Base-by-base conservation (phyloP, 2,113 vertebrate genomes). In the Notarius quadriscutis region DNA sequence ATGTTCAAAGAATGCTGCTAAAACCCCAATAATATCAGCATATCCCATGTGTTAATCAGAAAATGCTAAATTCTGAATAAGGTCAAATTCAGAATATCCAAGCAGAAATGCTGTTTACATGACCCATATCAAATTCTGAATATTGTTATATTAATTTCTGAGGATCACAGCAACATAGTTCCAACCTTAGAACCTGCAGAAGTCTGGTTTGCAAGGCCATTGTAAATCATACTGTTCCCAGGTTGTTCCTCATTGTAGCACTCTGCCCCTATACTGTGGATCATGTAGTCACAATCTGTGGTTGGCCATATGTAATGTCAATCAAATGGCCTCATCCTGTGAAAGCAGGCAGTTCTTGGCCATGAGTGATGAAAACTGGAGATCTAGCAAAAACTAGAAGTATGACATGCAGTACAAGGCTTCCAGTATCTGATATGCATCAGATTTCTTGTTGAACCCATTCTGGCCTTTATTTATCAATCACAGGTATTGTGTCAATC, bases 401-500 rank as follows among this genome's bases (percentile, higher is more conserved):
- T 34, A 27, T 74, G 20, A 48, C 72, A 48, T 74, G 8, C 48
- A 55, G 15, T 7, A 55, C 2, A n/a, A 78, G 12, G 11, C 7
- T 27, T 80, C 27, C n/a, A 58, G n/a, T 55, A 57, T 80, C 2
- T 41, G 67, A 84, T 84, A 84, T 18, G 62, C 62, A 80, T 25
- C 20, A 57, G 27, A 5, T 82, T 74, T 63, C 14, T 62, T 58
- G 55, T 5, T 83, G n/a, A 82, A 71, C 1, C 50, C 5, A 41
- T 71, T 67, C 27, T 83, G 86, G 12, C 30, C 84, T 94, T 72
- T 91, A 84, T 88, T 90, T 17, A 5, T 81, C 50, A 25, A 15
- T 34, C 57, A 30, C 91, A 99, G 97, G 97, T 88, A 97, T 97
- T 20, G 97, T 98, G 87, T 98, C 98, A 88, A 96, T 98, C 90